These are phyloP conservation scores for Diplodus sargus DNA, from an alignment of 2,797 vertebrate species.

Conservation along the genomic window DNA sequence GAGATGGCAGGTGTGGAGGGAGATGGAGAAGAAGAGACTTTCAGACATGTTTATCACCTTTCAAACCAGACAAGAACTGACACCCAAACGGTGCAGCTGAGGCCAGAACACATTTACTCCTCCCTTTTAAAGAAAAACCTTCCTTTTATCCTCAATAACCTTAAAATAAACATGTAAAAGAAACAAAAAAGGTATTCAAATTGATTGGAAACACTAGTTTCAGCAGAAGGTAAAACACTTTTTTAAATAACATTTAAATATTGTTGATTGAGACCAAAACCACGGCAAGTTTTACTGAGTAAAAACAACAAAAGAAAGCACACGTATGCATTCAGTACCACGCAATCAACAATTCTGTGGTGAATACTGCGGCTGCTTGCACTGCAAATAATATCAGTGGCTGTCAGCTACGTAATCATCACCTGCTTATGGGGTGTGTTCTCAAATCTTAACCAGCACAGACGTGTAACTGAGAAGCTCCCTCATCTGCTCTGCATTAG, in stretches of 20 bases:
- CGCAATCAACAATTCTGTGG: not conserved
- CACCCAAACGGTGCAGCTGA: not conserved
- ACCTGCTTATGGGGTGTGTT: constrained; percentile 14
- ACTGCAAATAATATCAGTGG: constrained; percentile 4
- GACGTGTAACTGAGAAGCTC: constrained; percentile 12
- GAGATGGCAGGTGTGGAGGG: constrained; percentile 7
- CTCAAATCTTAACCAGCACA: constrained; percentile 17
- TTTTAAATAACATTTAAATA: too few species aligned
- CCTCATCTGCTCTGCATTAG: constrained; percentile 2
- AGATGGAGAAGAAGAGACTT: not conserved
- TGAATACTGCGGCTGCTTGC: not conserved
- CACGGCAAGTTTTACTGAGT: not conserved
- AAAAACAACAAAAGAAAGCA: not conserved
- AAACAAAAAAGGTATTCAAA: too few species aligned
- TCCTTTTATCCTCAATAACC: not conserved
- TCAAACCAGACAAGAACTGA: not conserved
- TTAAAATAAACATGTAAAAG: too few species aligned
- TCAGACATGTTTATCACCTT: constrained; percentile 3
- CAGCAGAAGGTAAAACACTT: too few species aligned
- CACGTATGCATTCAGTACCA: not conserved
- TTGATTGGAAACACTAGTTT: too few species aligned
- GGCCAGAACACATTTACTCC: not conserved
- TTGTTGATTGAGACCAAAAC: too few species aligned
- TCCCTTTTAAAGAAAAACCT: not conserved
- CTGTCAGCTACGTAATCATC: constrained; percentile 16